Evolutionary conservation across 2,797 vertebrate species (phyloP), one percentile per base, ranked within the genome.

Genomic region (Pelobates cultripes): DNA sequence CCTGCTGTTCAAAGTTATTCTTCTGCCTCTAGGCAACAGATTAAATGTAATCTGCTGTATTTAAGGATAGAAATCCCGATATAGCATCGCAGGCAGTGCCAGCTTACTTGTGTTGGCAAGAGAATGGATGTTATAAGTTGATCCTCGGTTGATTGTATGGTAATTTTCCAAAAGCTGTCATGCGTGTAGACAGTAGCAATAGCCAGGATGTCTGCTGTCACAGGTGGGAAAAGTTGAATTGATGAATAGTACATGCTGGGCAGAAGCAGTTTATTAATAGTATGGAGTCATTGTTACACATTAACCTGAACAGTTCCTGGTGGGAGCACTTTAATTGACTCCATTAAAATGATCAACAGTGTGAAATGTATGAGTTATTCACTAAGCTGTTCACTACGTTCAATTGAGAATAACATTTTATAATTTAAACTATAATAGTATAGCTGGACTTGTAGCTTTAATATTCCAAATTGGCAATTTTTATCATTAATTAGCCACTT

Each of bases 161-260:
- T 71, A 47, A 71, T 17, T 43, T 71, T 71, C 70, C 70, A 71
- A 71, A 43, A 17, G 70, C 44, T 53, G 70, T 71, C 70, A 71
- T 71, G 70, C 70, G 51, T 71, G 45, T 10, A 71, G 70, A 53
- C n/a, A 51, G n/a, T 7, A 47, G 70, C 17, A 51, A 14, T 17
- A 14, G 70, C 45, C 70, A 51, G 17, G 17, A 71, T 6, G 44
- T 51, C 70, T 71, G 70, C 44, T 71, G 14, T 45, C 45, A 53
- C 70, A 71, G 70, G 51, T 71, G 70, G 70, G 70, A 71, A 47
- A 17, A 51, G 45, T 4, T 14, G 14, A 12, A 10, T 8, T 61
- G 45, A 70, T 44, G 5, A 14, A 61, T 12, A 61, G 7, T 15
- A 1, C 28, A 64, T 7, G 28, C 10, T 64, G 70, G 42, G 44